Evolutionary conservation across 2,888 invertebrate species (phyloP).

Genomic region (Cepaea hortensis): DNA sequence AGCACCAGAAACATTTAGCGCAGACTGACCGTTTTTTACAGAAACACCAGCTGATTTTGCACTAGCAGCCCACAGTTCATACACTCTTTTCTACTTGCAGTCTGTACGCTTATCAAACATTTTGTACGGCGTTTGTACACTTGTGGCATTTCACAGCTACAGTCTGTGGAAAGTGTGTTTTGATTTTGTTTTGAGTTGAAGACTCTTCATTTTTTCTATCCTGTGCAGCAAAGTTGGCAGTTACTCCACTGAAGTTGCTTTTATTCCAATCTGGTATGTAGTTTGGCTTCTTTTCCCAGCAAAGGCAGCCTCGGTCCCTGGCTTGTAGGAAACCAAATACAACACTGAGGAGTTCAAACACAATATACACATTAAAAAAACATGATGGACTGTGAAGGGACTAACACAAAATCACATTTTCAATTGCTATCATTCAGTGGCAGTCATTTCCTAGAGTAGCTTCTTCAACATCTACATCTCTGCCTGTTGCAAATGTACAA

Average conservation of each 20-base stretch:
- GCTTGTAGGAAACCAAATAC: constrained; percentile 68
- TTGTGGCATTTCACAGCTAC: constrained; percentile 29
- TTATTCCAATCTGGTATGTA: constrained; percentile 59
- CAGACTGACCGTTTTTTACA: no score
- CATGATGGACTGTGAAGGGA: no score
- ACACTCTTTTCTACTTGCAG: not conserved
- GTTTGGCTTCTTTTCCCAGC: constrained; percentile 64
- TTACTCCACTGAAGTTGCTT: constrained; percentile 65
- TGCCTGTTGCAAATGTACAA: no score
- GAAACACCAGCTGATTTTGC: constrained; percentile 21
- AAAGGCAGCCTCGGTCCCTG: constrained; percentile 62
- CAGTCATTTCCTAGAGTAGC: no score
- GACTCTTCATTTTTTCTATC: constrained; percentile 43
- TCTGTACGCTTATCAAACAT: constrained; percentile 17
- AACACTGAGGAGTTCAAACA: constrained; percentile 53
- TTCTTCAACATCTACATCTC: no score
- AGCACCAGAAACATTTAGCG: no score
- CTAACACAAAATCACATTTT: not conserved
- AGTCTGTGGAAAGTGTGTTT: constrained; percentile 30
- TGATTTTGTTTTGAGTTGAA: not conserved
- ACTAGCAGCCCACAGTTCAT: constrained; percentile 15
- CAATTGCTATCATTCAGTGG: not conserved
- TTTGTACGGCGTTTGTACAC: constrained; percentile 15
- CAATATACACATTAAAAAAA: not conserved
- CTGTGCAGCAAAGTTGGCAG: constrained; percentile 44